Evolutionary conservation across 2,113 vertebrate genomes (phyloP), one percentile per base, ranked within the genome.

Genomic region (Eira barbara): DNA sequence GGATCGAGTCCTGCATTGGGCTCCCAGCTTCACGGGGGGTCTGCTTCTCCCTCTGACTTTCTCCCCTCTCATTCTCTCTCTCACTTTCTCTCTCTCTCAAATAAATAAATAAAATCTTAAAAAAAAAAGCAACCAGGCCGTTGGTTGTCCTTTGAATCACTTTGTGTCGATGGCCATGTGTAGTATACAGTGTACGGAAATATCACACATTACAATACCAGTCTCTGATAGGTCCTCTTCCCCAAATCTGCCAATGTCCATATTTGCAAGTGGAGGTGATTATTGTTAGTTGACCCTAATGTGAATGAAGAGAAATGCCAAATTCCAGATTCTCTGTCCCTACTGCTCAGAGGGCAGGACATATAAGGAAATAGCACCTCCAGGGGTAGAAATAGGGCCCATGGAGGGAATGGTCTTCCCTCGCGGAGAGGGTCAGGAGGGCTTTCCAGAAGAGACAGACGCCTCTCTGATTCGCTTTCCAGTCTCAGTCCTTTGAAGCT

Each of bases 161-260:
- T 27, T 2, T 0, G 25, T 74, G 17, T 76, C 6, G 2, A 47
- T 76, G 73, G 25, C 42, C 0, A 0, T 45, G 42, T 76, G 7
- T 29, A 39, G 39, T 74, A 74, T 17, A 45, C 14, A 45, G 73
- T 45, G 12, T 27, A 47, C 27, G 47, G 17, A 29, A 76, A 45
- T 47, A 17, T 76, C 45, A 47, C 25, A 31, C 14, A 4, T 17
- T 29, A 29, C 7, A 76, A 76, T 45, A 17, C 25, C 13, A 4
- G 3, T 74, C 23, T 74, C 42, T 74, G 42, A 45, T 17, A 47
- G 29, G 42, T 42, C 42, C 13, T 76, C 25, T 76, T 29, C 73
- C 42, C 25, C 14, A 45, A 29, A 45, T 76, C 42, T 45, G 42
- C 25, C 42, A 45, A 17, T 15, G 7, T 78, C 74, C 42, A 47